phyloP scores from a whole-genome alignment of 2,113 vertebrate genomes.

The Sceloporus undulatus region DNA sequence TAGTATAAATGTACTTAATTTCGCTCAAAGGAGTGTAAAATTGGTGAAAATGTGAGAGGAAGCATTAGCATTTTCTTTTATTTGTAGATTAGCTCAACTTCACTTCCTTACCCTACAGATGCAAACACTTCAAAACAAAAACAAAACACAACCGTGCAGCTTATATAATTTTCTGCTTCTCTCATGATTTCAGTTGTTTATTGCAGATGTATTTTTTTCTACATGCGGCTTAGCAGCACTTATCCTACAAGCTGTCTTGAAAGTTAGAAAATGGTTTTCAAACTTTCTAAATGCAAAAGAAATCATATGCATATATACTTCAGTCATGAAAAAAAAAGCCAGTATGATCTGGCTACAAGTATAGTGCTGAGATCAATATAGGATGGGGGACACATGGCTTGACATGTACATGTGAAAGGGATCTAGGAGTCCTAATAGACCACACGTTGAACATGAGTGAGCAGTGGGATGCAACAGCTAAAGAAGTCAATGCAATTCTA shows the following conservation, averaged over 20 bases:
- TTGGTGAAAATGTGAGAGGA: neutral
- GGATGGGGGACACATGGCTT: too few relatives aligned
- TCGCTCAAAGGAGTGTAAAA: neutral
- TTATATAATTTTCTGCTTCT: conserved; percentile 2
- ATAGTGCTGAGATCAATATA: too few relatives aligned
- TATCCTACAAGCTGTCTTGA: neutral
- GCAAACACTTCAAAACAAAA: conserved; percentile 7
- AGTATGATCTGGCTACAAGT: too few relatives aligned
- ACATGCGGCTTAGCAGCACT: neutral
- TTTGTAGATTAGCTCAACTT: neutral
- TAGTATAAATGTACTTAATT: conserved; percentile 1
- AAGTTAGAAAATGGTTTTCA: too few relatives aligned
- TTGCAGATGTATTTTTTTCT: neutral
- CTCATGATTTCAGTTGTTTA: neutral
- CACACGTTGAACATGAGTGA: too few relatives aligned
- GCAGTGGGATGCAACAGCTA: too few relatives aligned
- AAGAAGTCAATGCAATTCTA: too few relatives aligned
- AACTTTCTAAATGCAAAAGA: too few relatives aligned
- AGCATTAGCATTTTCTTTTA: conserved; percentile 13
- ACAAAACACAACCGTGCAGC: neutral
- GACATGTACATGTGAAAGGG: too few relatives aligned
- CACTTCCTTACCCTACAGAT: conserved; percentile 16
- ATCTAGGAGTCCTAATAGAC: too few relatives aligned
- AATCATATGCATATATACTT: too few relatives aligned
- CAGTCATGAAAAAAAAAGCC: too few relatives aligned